Conservation (phyloP, 1,140 invertebrate species). For the Rhyzopertha dominica region DNA sequence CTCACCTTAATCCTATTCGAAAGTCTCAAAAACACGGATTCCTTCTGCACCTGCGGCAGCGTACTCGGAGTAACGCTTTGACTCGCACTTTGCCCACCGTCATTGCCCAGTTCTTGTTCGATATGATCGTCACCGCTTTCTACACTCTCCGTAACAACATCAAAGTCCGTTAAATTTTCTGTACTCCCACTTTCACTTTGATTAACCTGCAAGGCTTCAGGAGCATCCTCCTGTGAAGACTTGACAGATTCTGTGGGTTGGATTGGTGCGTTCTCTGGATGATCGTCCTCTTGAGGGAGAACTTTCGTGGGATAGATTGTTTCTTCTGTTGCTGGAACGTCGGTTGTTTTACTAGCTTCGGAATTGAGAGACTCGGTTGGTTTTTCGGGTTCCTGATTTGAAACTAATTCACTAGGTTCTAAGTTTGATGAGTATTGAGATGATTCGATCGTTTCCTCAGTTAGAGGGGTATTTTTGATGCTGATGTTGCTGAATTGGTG, state of each 20-base stretch:
- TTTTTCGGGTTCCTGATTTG: conserved; percentile 6
- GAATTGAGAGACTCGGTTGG: not conserved
- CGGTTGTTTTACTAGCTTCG: not conserved
- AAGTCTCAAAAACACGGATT: conserved; percentile 91
- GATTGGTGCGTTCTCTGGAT: not conserved
- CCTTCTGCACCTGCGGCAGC: conserved; percentile 66
- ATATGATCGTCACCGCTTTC: conserved; percentile 37
- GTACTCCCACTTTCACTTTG: conserved; percentile 4
- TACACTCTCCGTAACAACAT: conserved; percentile 29
- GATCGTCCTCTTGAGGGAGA: conserved; percentile 3
- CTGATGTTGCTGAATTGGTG: conserved; percentile 32
- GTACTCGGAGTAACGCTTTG: conserved; percentile 20
- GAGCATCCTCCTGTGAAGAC: conserved; percentile 8
- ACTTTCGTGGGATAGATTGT: not conserved
- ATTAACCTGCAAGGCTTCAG: conserved; percentile 4
- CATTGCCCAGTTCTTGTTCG: conserved; percentile 44
- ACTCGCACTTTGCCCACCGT: conserved; percentile 15
- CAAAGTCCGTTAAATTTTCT: conserved; percentile 11
- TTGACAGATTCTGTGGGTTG: conserved; percentile 5
- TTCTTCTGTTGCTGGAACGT: not conserved
- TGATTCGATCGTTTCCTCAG: conserved; percentile 3
- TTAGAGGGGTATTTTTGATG: not conserved
- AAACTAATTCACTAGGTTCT: no score
- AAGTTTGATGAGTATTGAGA: no score
- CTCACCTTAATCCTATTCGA: conserved; percentile 91